phyloP scores from a whole-genome alignment of 2,113 vertebrate genomes.

The Tachycineta bicolor region DNA sequence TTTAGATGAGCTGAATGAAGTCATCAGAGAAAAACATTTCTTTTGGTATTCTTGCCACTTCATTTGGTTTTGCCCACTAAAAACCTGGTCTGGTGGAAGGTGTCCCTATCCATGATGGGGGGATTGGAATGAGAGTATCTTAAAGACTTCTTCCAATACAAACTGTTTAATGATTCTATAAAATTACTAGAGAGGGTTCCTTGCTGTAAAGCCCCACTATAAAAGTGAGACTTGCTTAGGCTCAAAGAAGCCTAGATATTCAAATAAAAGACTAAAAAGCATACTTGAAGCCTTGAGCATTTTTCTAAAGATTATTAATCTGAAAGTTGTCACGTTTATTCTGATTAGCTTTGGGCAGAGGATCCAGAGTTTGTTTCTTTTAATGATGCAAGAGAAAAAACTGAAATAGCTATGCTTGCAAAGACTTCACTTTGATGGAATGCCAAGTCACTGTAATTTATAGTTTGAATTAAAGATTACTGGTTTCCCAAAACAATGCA shows the following conservation, averaged over 20 bases:
- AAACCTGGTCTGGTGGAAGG: not conserved
- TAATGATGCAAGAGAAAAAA: constrained; percentile 12
- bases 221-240: not conserved
- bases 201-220: not conserved
- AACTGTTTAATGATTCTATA: not conserved
- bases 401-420: constrained; percentile 5
- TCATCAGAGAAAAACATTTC: not conserved
- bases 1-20: not conserved
- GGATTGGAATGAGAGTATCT: rapidly evolving
- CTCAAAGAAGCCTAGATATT: not conserved
- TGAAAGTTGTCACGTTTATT: not conserved
- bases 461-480: constrained; percentile 38
- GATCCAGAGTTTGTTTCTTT: not conserved
- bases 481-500: constrained; percentile 23
- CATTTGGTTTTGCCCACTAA: not conserved
- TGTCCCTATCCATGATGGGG: not conserved
- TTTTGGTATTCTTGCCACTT: not conserved
- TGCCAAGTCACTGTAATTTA: constrained; percentile 45
- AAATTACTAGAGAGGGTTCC: not conserved
- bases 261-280: not conserved
- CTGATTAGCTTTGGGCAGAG: not conserved
- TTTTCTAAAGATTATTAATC: not conserved
- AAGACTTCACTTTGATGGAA: constrained; percentile 39
- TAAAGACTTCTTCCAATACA: not conserved
- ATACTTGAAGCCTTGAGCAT: not conserved